A percentile compares a stretch with the other conserved stretches of the same genome.
Evolutionary conservation across 2,888 invertebrate species (phyloP).

Genomic region (Caenorhabditis macrosperma): DNA sequence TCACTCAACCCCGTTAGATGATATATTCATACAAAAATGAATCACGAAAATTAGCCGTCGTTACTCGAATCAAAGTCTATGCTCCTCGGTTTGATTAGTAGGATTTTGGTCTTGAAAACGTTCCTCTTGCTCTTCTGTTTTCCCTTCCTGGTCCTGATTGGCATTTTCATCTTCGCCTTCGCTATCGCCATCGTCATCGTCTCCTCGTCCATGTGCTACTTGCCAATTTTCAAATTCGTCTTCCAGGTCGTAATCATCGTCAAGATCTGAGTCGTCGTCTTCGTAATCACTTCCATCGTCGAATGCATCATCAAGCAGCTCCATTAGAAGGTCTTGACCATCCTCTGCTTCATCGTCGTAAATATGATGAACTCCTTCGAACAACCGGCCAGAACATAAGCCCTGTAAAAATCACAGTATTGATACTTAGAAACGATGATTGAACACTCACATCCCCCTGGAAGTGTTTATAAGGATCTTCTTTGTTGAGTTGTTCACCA

Average conservation of each 20-base stretch:
- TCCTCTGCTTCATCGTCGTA: conserved; percentile 20
- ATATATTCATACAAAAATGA: conserved; percentile 2
- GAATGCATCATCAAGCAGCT: conserved; percentile 12
- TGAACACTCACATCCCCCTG: conserved; percentile 47
- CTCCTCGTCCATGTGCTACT: too few species aligned
- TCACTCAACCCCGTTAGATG: neutral
- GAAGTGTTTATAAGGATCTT: conserved; percentile 84
- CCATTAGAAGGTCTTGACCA: neutral
- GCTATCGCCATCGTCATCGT: neutral
- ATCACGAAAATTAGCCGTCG: neutral
- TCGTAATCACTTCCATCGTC: conserved; percentile 36
- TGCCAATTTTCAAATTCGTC: neutral
- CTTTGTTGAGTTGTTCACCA: conserved; percentile 81
- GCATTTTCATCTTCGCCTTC: neutral
- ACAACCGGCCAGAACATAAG: conserved; percentile 47
- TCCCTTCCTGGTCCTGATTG: neutral
- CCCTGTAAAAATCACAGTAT: conserved; percentile 18
- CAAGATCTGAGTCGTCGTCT: conserved; percentile 11
- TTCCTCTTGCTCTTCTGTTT: conserved; percentile 4
- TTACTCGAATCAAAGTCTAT: neutral
- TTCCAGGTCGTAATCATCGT: conserved; percentile 5
- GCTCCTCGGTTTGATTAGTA: too few species aligned
- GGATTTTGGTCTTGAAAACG: too few species aligned
- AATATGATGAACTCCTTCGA: conserved; percentile 51
- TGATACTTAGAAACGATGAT: too few species aligned